A percentile compares a stretch with the other conserved stretches of the same genome.
These are phyloP conservation scores for Spisula solida DNA, from an alignment of 2,888 invertebrate genomes.

Conservation along the genomic window DNA sequence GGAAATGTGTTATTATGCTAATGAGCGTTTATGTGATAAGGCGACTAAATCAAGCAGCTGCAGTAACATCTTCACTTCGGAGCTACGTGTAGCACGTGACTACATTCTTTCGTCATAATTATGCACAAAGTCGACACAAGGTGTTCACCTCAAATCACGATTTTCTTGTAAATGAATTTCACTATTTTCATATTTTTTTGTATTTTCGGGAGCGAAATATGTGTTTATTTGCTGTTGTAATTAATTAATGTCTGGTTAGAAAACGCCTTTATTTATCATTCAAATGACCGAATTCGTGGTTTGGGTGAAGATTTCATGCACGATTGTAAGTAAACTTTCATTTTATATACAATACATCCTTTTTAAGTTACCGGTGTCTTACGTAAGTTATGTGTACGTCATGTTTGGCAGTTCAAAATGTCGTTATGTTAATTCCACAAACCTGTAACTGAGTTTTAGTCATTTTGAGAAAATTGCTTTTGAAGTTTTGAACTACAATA, in stretches of 20 bases:
- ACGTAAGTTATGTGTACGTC: not conserved
- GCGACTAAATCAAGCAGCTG: too few relatives aligned
- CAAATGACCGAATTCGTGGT: not conserved
- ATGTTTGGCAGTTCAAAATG: not conserved
- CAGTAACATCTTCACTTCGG: too few relatives aligned
- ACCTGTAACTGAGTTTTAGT: not conserved
- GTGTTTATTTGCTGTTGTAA: not conserved
- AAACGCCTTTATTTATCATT: constrained; percentile 7
- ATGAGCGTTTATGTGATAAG: too few relatives aligned
- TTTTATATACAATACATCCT: not conserved
- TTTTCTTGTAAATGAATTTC: not conserved
- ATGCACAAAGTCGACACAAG: not conserved
- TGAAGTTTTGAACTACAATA: too few relatives aligned
- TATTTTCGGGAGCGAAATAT: not conserved
- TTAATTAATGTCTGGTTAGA: not conserved
- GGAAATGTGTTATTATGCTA: too few relatives aligned
- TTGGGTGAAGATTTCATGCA: not conserved
- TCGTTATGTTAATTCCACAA: not conserved
- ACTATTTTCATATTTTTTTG: not conserved
- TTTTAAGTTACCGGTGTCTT: not conserved
- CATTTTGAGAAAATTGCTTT: too few relatives aligned
- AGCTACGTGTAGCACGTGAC: not conserved
- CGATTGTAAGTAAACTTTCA: not conserved
- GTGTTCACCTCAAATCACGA: not conserved
- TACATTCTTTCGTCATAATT: not conserved